Evolutionary conservation across 2,113 vertebrate genomes (phyloP), one percentile per base, ranked within the genome.

Genomic region (Embiotoca jacksoni): DNA sequence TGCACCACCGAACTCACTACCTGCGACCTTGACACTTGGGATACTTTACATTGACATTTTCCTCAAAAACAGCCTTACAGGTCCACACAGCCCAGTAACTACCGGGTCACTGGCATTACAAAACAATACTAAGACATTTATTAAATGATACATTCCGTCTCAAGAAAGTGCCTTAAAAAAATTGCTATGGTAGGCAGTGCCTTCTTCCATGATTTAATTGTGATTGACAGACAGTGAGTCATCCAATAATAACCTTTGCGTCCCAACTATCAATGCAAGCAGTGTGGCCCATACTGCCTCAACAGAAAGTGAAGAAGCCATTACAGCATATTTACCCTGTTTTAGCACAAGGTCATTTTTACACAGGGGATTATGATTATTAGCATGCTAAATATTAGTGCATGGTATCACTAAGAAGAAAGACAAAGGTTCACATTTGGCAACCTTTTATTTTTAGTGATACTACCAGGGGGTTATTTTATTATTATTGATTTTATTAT

Each of bases 151-250:
- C 37, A 23, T 23, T 46, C 41, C 36, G n/a, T 11, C 7, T 33
- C 33, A 68, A 7, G 15, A 44, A 11, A 52, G 31, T 61, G 30
- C n/a, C 15, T 36, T 1, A 8, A 2, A 35, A 13, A 16, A 5
- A 59, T 23, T 49, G 33, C 16, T 59, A 6, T 6, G 16, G 16
- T 60, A 57, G 64, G 31, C 47, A 55, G 31, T 69, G 35, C 11
- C 16, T 60, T 66, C 32, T 44, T 37, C 6, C 15, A 15, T 60
- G 15, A 49, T 53, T 49, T 41, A 71, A 61, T 49, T 35, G 30
- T 50, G 39, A 64, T 33, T 68, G 39, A 67, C 33, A 44, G 61
- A 56, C 54, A 81, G 33, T 23, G 30, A 37, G 65, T 49, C 66
- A 59, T 23, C 69, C 56, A 30, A 23, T 15, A 60, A 33, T 56